Base-by-base conservation (phyloP, 2,113 vertebrate species). In the Empidonax alnorum region DNA sequence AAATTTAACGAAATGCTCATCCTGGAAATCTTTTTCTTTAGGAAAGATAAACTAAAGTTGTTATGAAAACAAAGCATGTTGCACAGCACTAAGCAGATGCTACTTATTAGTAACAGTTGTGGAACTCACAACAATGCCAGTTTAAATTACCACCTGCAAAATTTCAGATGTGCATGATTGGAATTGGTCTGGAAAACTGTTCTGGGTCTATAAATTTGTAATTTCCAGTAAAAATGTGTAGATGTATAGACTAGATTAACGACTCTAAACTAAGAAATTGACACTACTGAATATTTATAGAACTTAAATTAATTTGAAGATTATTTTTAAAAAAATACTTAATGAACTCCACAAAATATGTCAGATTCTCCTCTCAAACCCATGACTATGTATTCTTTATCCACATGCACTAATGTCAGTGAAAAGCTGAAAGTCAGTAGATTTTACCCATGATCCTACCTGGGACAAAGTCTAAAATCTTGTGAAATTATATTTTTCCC, bases 71-170 rank as follows among this genome's bases (percentile, higher is more conserved):
- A 87, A 87, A 76, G 55, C 58, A 66, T 52, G 44, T 41, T 87
- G 44, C 10, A 31, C 37, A 82, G 84, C 44, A 82, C 61, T 84
- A 39, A 95, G 27, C 80, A 90, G 83, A 67, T 78, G 84, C 33
- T 84, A 15, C 89, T 78, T 94, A 37, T 37, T 94, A 71, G 15
- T 52, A 84, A 59, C 80, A 89, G 61, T 84, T 81, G 77, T 87
- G 66, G 31, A 78, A 89, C 8, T 87, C 56, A 87, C 44, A 89
- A 89, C 90, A 84, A 84, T 37, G 73, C 22, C 86, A 73, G 30
- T 94, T 94, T 84, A 76, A 93, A 91, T 87, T 66, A 87, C 35
- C 41, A 93, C 61, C 61, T 87, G 69, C 15, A 7, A 92, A 92
- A 78, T 41, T 84, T 56, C 59, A 84, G 19, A 63, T 68, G 12